These are phyloP conservation scores for Polypterus bichir DNA, from an alignment of 2,113 vertebrate species.

Conservation along the genomic window DNA sequence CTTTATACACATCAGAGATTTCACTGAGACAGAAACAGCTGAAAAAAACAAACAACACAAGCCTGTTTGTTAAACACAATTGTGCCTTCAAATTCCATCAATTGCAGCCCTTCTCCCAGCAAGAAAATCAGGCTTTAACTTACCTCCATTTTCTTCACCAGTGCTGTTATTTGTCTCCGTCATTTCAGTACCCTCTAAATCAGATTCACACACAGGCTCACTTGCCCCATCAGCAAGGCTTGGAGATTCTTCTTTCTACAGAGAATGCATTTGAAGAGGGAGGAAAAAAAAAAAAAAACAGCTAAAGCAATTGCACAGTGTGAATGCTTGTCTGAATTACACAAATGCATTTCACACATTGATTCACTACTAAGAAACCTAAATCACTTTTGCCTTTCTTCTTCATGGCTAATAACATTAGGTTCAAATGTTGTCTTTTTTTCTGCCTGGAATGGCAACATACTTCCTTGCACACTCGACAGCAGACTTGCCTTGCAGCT, in stretches of 20 bases:
- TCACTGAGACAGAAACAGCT: constrained; percentile 1
- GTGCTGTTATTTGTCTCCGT: constrained; percentile 52
- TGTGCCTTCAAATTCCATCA: background rate
- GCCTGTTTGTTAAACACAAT: constrained; percentile 10
- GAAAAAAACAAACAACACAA: background rate
- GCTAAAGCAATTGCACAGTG: constrained; percentile 2
- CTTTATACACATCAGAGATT: constrained; percentile 12
- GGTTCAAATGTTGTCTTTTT: constrained; percentile 13
- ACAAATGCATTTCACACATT: constrained; percentile 25
- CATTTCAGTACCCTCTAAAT: constrained; percentile 65
- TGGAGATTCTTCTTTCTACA: constrained; percentile 61
- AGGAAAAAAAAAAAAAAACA: constrained; percentile 29
- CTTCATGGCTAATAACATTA: constrained; percentile 13
- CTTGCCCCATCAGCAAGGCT: constrained; percentile 51
- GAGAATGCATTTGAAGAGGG: constrained; percentile 21
- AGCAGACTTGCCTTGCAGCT: constrained; percentile 21
- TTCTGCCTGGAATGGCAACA: constrained; percentile 8
- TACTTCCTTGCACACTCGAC: constrained; percentile 18
- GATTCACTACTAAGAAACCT: constrained; percentile 19
- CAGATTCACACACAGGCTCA: constrained; percentile 66
- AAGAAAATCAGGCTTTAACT: constrained; percentile 13
- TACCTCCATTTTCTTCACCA: constrained; percentile 64
- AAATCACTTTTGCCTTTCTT: constrained; percentile 14
- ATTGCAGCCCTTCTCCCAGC: background rate
- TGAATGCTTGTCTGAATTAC: constrained; percentile 18